Evolutionary conservation across 2,797 vertebrate genomes (phyloP), one percentile per base, ranked within the genome.

Genomic region (Salarias fasciatus): DNA sequence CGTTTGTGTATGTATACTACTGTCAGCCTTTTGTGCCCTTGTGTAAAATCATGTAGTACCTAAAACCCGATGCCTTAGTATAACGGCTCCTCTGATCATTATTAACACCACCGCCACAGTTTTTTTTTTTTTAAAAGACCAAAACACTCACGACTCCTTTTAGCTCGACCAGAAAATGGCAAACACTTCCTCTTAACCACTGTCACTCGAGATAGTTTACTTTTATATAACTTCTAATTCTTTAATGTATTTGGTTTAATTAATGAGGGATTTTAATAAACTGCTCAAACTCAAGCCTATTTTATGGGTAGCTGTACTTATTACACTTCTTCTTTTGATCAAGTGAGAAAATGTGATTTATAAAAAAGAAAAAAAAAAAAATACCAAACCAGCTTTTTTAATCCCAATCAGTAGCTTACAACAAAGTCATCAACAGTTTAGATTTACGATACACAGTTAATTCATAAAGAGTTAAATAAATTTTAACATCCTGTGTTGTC

Each of bases 161-260:
- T 31, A 78, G 53, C 47, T 69, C 53, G 57, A 67, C 49, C 60
- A 53, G 44, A 60, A 53, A 59, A 33, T 1, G 12, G 36, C 74
- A 47, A 84, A 69, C 48, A 53, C 15, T 60, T 69, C 84, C 67
- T 72, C 61, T 12, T 50, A 72, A 77, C 70, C 69, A 65, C 63
- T 59, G 65, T 79, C 63, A 81, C 59, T 72, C 13, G 60, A 62
- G 70, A 46, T 83, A 79, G 78, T 88, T 81, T 63, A 82, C 74
- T 86, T 90, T 90, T 91, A 64, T 86, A 87, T 84, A 79, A 82
- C 77, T 85, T 82, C 74, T 78, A 84, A 75, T 81, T 83, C 77
- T 84, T 73, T 87, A 80, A 83, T 82, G 83, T 86, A 80, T 79
- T 86, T 83, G 51, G 83, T 42, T 77, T 75, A 77, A 60, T 72